Percentiles rank a stretch among this genome's conserved stretches.
Evolutionary conservation across 2,888 invertebrate species (phyloP).

Genomic region (Anagyrus pseudococci): DNA sequence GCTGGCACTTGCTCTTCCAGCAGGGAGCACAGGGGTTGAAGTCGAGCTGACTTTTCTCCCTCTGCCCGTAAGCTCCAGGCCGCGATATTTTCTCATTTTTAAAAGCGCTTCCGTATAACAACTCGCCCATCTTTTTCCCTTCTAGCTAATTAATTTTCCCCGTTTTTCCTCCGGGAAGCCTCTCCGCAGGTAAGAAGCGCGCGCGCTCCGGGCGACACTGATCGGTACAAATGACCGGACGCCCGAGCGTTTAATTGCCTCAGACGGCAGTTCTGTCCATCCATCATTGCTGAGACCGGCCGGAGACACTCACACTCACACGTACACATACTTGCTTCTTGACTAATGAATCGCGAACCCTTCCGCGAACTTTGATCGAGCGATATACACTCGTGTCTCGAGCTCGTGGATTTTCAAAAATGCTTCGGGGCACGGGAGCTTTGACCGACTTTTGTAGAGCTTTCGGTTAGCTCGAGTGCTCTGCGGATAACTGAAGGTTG

Average conservation of each 20-base stretch:
- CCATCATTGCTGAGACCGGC: constrained; percentile 11
- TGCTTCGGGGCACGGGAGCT: too few relatives aligned
- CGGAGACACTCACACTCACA: background rate
- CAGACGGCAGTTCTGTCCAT: constrained; percentile 9
- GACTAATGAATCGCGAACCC: constrained; percentile 26
- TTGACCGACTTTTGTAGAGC: too few relatives aligned
- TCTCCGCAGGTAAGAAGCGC: constrained; percentile 18
- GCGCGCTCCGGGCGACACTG: background rate
- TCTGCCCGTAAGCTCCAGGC: too few relatives aligned
- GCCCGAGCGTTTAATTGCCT: constrained; percentile 17
- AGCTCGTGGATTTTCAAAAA: too few relatives aligned
- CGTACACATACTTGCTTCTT: background rate
- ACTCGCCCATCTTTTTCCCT: background rate
- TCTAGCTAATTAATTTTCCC: constrained; percentile 19
- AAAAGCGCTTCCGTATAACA: too few relatives aligned
- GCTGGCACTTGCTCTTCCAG: too few relatives aligned
- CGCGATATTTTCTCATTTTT: too few relatives aligned
- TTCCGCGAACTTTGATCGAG: background rate
- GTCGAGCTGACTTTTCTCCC: too few relatives aligned
- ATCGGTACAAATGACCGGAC: constrained; percentile 26
- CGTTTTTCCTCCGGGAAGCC: background rate
- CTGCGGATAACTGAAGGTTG: too few relatives aligned
- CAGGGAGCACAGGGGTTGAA: too few relatives aligned
- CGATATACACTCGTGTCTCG: background rate
- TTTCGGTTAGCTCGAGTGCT: too few relatives aligned